Base-by-base conservation (phyloP, 30 jellyfish, hydroid and myxozoan species). In the Cassiopea xamachana region DNA sequence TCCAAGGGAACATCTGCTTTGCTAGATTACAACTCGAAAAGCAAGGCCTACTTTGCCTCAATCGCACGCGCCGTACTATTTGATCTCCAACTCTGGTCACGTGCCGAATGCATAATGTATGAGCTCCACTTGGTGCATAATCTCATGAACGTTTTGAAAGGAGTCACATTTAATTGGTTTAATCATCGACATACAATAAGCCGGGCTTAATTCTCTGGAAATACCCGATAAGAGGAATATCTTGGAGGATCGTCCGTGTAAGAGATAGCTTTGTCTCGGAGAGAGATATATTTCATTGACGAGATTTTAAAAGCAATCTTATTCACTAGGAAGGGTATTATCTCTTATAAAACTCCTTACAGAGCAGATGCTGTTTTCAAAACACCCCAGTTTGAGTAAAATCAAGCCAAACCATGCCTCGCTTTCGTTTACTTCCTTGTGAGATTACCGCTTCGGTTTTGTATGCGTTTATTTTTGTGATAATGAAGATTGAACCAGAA, bases 1-100 rank as follows among this genome's bases (percentile, higher is more conserved):
- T 84, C 92, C 92, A 70, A 84, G 92, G 92, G 86, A 73, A 84
- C 92, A 84, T 80, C 92, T 84, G 92, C 85, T 71, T 43, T 84
- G 64, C 85, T 60, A 43, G 92, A 19, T 58, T 80, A 71, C 79
- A 50, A 83, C 16, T 85, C 8, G 79, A 19, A 69, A 69, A 44
- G 70, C 79, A 15, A 49, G 80, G 69, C 55, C 78, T 71, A 18
- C 80, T 51, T 50, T 17, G 43, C 13, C 70, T 46, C 61, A 49
- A 46, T 83, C 55, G 92, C 92, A 84, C 92, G 92, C 92, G 92
- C 92, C 92, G 85, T 71, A 70, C 76, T 86, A 84, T 70, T 84
- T 48, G 92, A 84, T 73, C 86, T 84, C 92, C 72, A 67, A 84
- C 71, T 79, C 14, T 72, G 92, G 92, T 84, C 92, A 84, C 92